Evolutionary conservation across 2,797 vertebrate species (phyloP).

Genomic region (Apodemus agrarius): DNA sequence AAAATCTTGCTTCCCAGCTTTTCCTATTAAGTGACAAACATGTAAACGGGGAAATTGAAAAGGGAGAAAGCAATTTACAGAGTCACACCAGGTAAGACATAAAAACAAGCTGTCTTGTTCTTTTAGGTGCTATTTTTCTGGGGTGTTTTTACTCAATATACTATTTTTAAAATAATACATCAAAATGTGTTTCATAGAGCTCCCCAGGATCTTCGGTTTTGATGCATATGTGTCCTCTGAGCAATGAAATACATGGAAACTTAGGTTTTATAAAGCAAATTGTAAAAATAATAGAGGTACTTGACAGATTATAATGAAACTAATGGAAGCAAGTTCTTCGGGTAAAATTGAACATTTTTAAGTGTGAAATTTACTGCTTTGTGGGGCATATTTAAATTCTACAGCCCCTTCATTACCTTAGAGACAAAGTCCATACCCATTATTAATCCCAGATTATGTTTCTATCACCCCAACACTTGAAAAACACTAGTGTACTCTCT

Average conservation of each 20-base stretch:
- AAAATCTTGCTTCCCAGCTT: neutral
- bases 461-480: neutral
- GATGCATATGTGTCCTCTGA: slow-evolving; percentile 25
- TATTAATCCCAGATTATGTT: neutral
- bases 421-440: neutral
- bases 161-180: slow-evolving; percentile 54
- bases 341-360: slow-evolving; percentile 18
- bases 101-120: slow-evolving; percentile 44
- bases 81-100: slow-evolving; percentile 59
- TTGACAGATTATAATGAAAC: neutral
- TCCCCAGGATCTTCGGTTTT: slow-evolving; percentile 30
- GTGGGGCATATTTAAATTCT: slow-evolving; percentile 18
- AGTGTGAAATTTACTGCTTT: neutral
- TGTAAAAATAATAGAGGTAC: neutral
- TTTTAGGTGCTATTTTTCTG: slow-evolving; percentile 44
- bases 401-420: neutral
- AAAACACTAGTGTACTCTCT: neutral
- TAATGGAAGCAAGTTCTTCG: neutral
- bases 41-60: slow-evolving; percentile 61
- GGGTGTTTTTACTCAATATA: slow-evolving; percentile 14
- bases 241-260: slow-evolving; percentile 21
- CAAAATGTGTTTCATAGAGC: slow-evolving; percentile 30
- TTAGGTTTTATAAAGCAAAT: slow-evolving; percentile 36
- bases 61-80: slow-evolving; percentile 58
- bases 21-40: slow-evolving; percentile 66